phyloP scores from a whole-genome alignment of 2,888 invertebrate genomes.

The Linnaemya vulpina region DNA sequence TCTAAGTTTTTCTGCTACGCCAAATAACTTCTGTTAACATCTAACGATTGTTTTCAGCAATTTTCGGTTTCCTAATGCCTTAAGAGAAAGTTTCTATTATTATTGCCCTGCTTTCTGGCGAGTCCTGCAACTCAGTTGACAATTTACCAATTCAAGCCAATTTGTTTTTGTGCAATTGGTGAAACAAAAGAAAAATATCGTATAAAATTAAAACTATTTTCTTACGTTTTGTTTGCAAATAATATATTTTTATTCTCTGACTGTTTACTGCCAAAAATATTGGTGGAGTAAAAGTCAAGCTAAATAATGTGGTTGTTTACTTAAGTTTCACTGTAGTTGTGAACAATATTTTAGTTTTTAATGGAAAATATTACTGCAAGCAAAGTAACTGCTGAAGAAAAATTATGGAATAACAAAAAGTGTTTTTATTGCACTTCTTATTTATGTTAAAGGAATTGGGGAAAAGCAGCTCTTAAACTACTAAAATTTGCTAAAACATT shows the following conservation, averaged over 20 bases:
- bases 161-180: conserved; percentile 1
- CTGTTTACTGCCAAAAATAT: conserved; percentile 48
- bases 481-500: too few species aligned
- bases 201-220: conserved; percentile 4
- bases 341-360: conserved; percentile 14
- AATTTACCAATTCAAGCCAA: conserved; percentile 14
- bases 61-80: not conserved
- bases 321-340: conserved; percentile 1
- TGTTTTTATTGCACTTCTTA: not conserved
- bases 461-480: too few species aligned
- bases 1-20: not conserved
- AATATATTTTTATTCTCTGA: conserved; percentile 28
- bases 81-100: not conserved
- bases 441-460: not conserved
- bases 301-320: conserved; percentile 60
- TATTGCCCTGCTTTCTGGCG: not conserved
- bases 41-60: not conserved
- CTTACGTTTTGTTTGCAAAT: not conserved
- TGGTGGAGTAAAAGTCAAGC: conserved; percentile 33
- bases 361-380: conserved; percentile 26
- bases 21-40: not conserved
- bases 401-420: conserved; percentile 6
- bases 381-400: not conserved
- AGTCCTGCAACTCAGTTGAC: not conserved
- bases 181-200: not conserved